Percentiles rank a stretch among this genome's conserved stretches.
These are phyloP conservation scores for Lethenteron camtschaticum DNA, from an alignment of 2,113 vertebrate genomes.

Conservation along the genomic window DNA sequence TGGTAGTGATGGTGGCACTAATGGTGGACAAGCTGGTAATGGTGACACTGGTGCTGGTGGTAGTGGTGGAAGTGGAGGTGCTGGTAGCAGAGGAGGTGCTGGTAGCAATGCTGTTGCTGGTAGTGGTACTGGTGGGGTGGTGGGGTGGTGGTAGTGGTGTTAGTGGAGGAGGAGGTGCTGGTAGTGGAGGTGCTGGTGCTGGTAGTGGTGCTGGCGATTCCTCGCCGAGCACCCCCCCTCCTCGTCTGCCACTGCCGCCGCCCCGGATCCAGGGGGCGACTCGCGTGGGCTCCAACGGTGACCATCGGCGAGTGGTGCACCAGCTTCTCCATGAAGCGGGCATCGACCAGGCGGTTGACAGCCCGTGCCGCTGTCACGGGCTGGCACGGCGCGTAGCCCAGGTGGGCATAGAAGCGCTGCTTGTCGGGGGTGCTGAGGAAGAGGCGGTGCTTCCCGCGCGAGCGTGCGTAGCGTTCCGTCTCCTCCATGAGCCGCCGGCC, in stretches of 20 bases:
- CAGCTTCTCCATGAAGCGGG: conserved; percentile 32
- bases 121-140: background rate
- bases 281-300: too few species aligned
- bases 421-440: conserved; percentile 74
- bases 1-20: background rate
- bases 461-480: conserved; percentile 37
- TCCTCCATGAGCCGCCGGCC: conserved; percentile 61
- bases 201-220: conserved; percentile 8
- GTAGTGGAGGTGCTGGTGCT: background rate
- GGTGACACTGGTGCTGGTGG: background rate
- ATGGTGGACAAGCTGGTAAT: background rate
- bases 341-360: conserved; percentile 28
- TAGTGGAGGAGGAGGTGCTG: conserved; percentile 9
- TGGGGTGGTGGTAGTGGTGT: background rate
- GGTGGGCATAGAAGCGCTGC: conserved; percentile 58
- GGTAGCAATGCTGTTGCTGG: background rate
- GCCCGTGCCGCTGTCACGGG: conserved; percentile 55
- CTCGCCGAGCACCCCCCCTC: too few species aligned
- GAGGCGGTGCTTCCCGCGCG: conserved; percentile 32
- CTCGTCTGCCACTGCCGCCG: too few species aligned
- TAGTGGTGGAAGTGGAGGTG: background rate
- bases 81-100: conserved; percentile 2
- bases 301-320: too few species aligned
- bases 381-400: conserved; percentile 41
- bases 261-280: too few species aligned